Evolutionary conservation across 2,797 vertebrate genomes (phyloP), one percentile per base, ranked within the genome.

Genomic region (Ctenochaetus hawaiiensis): DNA sequence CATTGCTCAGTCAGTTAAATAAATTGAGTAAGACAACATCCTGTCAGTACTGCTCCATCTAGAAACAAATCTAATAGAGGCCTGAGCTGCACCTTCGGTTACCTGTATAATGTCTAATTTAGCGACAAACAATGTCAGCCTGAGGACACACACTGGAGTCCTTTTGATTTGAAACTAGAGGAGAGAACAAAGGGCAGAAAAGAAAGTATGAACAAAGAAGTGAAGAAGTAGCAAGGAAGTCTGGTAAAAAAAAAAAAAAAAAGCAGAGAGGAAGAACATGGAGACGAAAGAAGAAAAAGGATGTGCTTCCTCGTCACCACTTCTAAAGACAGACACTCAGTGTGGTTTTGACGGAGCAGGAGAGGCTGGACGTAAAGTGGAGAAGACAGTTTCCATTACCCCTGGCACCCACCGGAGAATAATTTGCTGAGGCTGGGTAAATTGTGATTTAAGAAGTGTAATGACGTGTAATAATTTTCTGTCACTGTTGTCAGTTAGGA

Each of bases 401-500:
- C 92, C 85, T 89, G 84, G 88, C 90, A 87, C 91, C 93, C 91
- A 90, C 87, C 76, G 84, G 93, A 95, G 92, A 95, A 95, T 94
- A 93, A 94, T 95, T 95, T 95, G 92, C 94, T 93, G 93, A 96
- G 94, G 91, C 94, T 94, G 89, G 89, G 88, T 96, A 96, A 96
- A 96, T 95, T 94, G 94, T 93, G 94, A 95, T 96, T 96, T 96
- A 96, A 96, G 95, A 95, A 93, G 94, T 92, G 92, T 95, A 95
- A 96, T 96, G 95, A 96, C 78, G 86, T 96, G 95, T 95, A 95
- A 96, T 97, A 95, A 97, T 96, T 95, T 96, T 92, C 94, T 93
- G 95, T 96, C 94, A 93, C 90, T 76, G 81, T 87, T 91, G 93
- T 95, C 94, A 92, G 80, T 91, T 94, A 94, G 93, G 90, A 89